Conservation (phyloP, 2,797 vertebrate genomes). For the Oophaga sylvatica region DNA sequence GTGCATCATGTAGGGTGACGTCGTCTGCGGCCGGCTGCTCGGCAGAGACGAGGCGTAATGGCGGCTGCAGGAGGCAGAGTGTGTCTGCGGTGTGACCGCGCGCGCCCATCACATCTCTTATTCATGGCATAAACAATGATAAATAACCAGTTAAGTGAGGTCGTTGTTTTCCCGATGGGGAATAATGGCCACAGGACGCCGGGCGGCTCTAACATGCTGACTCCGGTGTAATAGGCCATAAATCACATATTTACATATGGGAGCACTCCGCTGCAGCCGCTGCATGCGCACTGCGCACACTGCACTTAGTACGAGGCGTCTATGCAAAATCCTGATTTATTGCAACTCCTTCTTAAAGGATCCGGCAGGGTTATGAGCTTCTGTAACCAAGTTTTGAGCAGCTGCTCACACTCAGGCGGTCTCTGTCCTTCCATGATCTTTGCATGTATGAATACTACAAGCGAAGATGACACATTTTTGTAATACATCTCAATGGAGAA, state of each 20-base stretch:
- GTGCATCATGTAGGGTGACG: not conserved
- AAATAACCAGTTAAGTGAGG: constrained; percentile 49
- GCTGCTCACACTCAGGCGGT: too few relatives aligned
- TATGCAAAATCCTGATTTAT: not conserved
- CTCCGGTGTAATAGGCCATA: not conserved
- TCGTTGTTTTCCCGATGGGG: constrained; percentile 8
- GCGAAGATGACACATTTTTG: too few relatives aligned
- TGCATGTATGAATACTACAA: too few relatives aligned
- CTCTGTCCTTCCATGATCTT: too few relatives aligned
- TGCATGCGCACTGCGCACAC: not conserved
- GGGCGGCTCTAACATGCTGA: not conserved
- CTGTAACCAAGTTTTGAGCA: too few relatives aligned
- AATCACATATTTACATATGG: constrained; percentile 1
- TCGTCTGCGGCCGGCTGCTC: constrained; percentile 19
- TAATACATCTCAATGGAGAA: too few relatives aligned
- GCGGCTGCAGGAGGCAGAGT: not conserved
- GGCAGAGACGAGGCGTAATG: constrained; percentile 27
- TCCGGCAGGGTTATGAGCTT: not conserved
- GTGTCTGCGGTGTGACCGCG: constrained; percentile 50
- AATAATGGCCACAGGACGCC: not conserved
- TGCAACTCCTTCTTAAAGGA: not conserved
- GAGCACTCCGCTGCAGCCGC: not conserved
- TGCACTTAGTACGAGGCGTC: not conserved
- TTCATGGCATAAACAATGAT: constrained; percentile 43
- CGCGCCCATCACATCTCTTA: constrained; percentile 39